Base-by-base conservation (phyloP, 2,888 invertebrate species). In the Eretmocerus hayati region DNA sequence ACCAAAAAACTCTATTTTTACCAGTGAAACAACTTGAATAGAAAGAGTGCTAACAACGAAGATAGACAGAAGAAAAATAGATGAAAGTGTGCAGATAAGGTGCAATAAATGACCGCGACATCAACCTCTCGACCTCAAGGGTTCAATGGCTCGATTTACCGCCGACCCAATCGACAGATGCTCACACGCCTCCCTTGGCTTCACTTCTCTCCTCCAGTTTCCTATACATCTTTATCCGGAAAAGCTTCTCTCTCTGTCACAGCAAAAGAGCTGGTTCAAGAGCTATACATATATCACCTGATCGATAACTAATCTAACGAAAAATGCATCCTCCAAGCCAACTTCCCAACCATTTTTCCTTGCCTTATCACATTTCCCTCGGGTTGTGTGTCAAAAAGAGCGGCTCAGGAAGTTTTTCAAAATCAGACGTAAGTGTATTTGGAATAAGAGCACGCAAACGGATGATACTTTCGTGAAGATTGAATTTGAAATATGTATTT, bases 71-170 rank as follows among this genome's bases (percentile, higher is more conserved):
- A 50, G 15, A 42, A 19, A 23, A n/a, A 42, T 21, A 49, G 23
- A 49, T 26, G 46, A 33, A 43, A 46, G 42, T 53, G 56, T 56
- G 55, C 55, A 58, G 50, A 57, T 51, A 59, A 56, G 46, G 59
- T 60, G 58, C 56, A 55, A 54, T 52, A 48, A 54, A 51, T 53
- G 55, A 52, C 46, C 48, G 42, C 42, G 22, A 19, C 36, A 38
- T 44, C 45, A 36, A 36, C 43, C 44, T 50, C 40, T 49, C 49
- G 36, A 11, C 39, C 50, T 52, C 46, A 51, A 42, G 53, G 51
- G 42, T 38, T 38, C 23, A 35, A 33, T 43, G 49, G 45, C 51
- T 50, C 44, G 41, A 52, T 49, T 52, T 48, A 48, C 48, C 53
- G 49, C 52, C 50, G 49, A 51, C 48, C 39, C 37, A 52, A 55